Percentiles rank a stretch among this genome's conserved stretches.
These are phyloP conservation scores for Drosophila lini DNA, from an alignment of 1,140 invertebrate genomes.

Conservation along the genomic window DNA sequence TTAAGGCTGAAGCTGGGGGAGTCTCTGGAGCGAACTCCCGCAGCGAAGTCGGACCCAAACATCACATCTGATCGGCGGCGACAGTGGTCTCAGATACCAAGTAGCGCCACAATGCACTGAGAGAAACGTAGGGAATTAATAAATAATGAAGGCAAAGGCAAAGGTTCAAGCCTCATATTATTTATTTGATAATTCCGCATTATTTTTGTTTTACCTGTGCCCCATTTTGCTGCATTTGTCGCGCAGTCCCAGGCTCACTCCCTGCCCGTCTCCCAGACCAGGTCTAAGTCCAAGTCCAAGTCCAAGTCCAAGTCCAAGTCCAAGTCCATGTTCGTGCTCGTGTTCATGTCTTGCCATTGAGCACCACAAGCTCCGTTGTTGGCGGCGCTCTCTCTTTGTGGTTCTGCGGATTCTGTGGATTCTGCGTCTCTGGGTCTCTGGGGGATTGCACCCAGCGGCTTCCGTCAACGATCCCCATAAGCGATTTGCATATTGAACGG, in stretches of 20 bases:
- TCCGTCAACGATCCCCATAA: slow-evolving; percentile 71
- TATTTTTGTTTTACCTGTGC: slow-evolving; percentile 8
- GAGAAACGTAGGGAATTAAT: neutral
- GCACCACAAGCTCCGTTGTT: slow-evolving; percentile 41
- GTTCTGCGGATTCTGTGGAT: slow-evolving; percentile 3
- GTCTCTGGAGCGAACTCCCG: slow-evolving; percentile 47
- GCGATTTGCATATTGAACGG: slow-evolving; percentile 69
- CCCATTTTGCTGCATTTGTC: slow-evolving; percentile 59
- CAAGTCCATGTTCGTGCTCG: slow-evolving; percentile 26
- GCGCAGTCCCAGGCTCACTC: slow-evolving; percentile 28
- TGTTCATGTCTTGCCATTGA: slow-evolving; percentile 59
- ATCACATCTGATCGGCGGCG: slow-evolving; percentile 57
- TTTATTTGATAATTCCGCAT: neutral
- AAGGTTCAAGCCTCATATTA: too few species aligned
- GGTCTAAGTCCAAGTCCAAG: neutral
- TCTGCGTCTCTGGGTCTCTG: neutral
- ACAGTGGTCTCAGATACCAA: slow-evolving; percentile 38
- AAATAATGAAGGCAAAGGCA: neutral
- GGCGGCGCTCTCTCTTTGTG: slow-evolving; percentile 51
- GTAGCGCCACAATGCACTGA: slow-evolving; percentile 58
- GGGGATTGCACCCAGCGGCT: slow-evolving; percentile 57
- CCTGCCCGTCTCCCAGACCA: neutral
- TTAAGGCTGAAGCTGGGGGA: slow-evolving; percentile 41
- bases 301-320: neutral
- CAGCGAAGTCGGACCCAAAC: slow-evolving; percentile 49